Conservation (phyloP, 2,888 invertebrate genomes). For the Thumatha senex region DNA sequence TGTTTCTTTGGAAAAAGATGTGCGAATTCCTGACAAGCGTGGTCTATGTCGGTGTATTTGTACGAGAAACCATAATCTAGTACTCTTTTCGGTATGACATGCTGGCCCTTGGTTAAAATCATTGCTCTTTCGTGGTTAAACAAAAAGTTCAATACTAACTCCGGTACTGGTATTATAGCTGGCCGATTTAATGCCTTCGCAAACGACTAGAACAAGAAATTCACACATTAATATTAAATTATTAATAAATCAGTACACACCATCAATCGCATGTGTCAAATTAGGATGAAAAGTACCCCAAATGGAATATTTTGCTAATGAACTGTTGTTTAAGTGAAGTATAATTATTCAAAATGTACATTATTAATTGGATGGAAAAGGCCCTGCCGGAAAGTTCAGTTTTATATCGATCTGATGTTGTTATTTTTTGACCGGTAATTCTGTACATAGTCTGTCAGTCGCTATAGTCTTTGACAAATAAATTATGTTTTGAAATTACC, state of each 20-base stretch:
- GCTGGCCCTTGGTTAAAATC: conserved; percentile 94
- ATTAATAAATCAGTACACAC: too few relatives aligned
- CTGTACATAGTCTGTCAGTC: neutral
- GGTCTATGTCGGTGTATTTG: conserved; percentile 88
- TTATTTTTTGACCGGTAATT: too few relatives aligned
- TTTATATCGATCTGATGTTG: too few relatives aligned
- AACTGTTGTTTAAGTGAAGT: too few relatives aligned
- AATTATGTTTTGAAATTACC: too few relatives aligned
- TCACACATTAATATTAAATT: too few relatives aligned
- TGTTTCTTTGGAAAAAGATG: conserved; percentile 60
- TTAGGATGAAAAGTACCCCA: too few relatives aligned
- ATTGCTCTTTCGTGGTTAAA: conserved; percentile 92
- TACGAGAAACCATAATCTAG: conserved; percentile 91
- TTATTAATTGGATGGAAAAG: too few relatives aligned
- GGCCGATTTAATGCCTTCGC: conserved; percentile 91
- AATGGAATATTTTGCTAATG: too few relatives aligned
- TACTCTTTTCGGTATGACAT: conserved; percentile 90
- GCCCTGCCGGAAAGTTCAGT: too few relatives aligned
- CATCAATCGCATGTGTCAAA: too few relatives aligned
- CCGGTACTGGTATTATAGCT: conserved; percentile 91
- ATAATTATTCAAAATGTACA: too few relatives aligned
- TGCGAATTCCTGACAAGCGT: conserved; percentile 86
- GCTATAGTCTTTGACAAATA: neutral
- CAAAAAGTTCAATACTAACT: conserved; percentile 86
- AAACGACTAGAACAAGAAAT: conserved; percentile 85